Conservation (phyloP, 2,888 invertebrate species). For the Drosophila recens region DNA sequence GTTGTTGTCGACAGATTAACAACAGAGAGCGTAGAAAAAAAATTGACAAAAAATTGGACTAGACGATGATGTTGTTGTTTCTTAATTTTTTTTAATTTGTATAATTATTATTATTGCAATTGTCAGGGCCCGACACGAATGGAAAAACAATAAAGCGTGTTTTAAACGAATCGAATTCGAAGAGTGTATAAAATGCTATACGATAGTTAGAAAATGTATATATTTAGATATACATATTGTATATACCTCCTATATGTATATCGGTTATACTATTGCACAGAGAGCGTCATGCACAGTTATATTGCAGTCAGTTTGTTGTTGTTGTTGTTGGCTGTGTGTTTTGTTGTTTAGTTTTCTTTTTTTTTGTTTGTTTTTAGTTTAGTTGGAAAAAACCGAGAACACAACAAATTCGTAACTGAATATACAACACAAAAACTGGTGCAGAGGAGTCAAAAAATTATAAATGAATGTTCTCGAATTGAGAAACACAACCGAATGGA, state of each 20-base stretch:
- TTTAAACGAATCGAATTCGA: conserved; percentile 24
- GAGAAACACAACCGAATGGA: conserved; percentile 81
- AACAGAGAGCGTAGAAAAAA: conserved; percentile 19
- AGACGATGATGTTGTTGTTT: conserved; percentile 20
- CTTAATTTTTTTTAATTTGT: not conserved
- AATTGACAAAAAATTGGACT: conserved; percentile 28
- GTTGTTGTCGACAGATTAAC: conserved; percentile 27
- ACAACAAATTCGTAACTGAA: conserved; percentile 83
- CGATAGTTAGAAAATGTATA: conserved; percentile 24
- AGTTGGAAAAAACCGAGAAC: conserved; percentile 81
- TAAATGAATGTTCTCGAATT: conserved; percentile 84
- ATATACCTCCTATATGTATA: conserved; percentile 22
- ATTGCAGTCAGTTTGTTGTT: conserved; percentile 33
- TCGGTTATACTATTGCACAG: conserved; percentile 46
- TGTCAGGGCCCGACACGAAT: conserved; percentile 28
- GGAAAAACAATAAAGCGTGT: conserved; percentile 4
- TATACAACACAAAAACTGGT: conserved; percentile 83
- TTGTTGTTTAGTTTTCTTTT: conserved; percentile 22
- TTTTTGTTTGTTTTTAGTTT: conserved; percentile 30
- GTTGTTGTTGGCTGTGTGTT: conserved; percentile 15
- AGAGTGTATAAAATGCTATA: conserved; percentile 9
- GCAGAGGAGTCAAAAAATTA: conserved; percentile 85
- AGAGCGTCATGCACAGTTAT: conserved; percentile 51
- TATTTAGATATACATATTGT: not conserved
- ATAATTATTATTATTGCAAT: conserved; percentile 30